A percentile compares a stretch with the other conserved stretches of the same genome.
Evolutionary conservation across 2,888 invertebrate genomes (phyloP).

Genomic region (Norana najaformis): DNA sequence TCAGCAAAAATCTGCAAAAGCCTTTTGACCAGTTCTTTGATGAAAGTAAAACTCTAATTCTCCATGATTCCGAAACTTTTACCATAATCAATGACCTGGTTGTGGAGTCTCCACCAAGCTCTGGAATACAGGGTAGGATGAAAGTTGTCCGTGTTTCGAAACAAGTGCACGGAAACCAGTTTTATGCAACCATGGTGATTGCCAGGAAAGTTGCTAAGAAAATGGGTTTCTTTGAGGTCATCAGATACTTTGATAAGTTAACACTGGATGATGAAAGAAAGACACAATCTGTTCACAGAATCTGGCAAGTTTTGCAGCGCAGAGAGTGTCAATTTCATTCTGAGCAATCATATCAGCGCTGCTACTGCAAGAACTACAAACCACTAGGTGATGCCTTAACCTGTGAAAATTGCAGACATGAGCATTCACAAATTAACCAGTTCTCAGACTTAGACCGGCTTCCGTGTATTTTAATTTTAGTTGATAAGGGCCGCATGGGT

Average conservation of each 20-base stretch:
- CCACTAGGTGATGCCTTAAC: background rate
- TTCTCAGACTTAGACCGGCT: conserved; percentile 33
- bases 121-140: conserved; percentile 10
- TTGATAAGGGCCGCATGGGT: conserved; percentile 36
- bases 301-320: conserved; percentile 17
- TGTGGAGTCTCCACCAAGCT: background rate
- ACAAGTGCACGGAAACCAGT: background rate
- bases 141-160: conserved; percentile 23
- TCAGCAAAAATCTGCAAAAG: conserved; percentile 9
- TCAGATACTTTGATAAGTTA: conserved; percentile 21
- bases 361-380: conserved; percentile 8
- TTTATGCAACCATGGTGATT: conserved; percentile 4
- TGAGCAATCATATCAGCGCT: background rate
- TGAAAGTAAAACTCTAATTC: background rate
- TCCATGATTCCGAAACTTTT: background rate
- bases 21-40: background rate
- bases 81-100: background rate
- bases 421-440: conserved; percentile 28
- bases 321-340: conserved; percentile 16
- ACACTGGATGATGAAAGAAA: background rate
- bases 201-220: conserved; percentile 20
- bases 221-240: conserved; percentile 10
- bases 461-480: conserved; percentile 37
- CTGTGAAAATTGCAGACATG: conserved; percentile 33
- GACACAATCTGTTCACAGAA: conserved; percentile 1